Conservation (phyloP, 1,140 invertebrate genomes). For the Macrosteles quadrilineatus region DNA sequence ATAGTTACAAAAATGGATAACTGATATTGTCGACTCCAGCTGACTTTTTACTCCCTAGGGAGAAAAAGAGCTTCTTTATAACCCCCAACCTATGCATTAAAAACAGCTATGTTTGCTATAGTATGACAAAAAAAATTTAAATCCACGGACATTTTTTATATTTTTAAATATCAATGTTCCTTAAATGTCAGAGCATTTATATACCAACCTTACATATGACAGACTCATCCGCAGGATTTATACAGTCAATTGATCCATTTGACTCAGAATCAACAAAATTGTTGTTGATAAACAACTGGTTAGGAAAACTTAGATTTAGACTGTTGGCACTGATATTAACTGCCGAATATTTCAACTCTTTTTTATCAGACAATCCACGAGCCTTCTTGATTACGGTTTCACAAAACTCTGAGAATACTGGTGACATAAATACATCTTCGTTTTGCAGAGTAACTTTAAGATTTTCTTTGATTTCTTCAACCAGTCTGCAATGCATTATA, state of each 20-base stretch:
- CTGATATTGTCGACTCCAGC: no score
- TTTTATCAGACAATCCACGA: conserved; percentile 59
- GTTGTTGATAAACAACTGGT: conserved; percentile 90
- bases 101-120: no score
- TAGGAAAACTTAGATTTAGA: conserved; percentile 79
- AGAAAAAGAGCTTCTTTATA: no score
- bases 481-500: conserved; percentile 68
- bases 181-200: no score
- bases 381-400: conserved; percentile 64
- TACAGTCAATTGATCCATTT: conserved; percentile 61
- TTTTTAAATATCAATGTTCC: no score
- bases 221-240: conserved; percentile 87
- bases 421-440: conserved; percentile 92
- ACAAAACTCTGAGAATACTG: conserved; percentile 81
- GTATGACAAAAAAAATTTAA: no score
- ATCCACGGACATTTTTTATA: no score
- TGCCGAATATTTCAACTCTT: conserved; percentile 66
- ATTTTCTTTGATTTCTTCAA: conserved; percentile 90
- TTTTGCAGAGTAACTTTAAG: conserved; percentile 77
- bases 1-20: no score
- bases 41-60: no score
- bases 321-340: conserved; percentile 81
- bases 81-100: no score
- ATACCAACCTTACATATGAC: conserved; percentile 67
- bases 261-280: conserved; percentile 80